Base-by-base conservation (phyloP, 2,113 vertebrate species). In the Bostrychus sinensis region DNA sequence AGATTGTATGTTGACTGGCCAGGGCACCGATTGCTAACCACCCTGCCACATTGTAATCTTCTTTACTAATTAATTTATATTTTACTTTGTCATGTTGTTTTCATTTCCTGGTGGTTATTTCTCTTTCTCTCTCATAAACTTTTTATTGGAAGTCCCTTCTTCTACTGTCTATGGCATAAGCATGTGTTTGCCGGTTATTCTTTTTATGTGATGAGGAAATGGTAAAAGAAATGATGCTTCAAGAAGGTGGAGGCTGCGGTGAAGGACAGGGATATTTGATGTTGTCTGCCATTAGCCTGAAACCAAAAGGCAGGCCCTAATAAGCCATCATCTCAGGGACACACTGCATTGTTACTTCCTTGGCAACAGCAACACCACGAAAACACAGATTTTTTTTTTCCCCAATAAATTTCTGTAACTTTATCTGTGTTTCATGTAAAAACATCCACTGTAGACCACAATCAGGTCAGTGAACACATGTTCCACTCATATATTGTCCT, bases 311-410 rank as follows among this genome's bases (percentile, higher is more conserved):
- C 68, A 50, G 55, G 43, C 39, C 66, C 62, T 86, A 82, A 87
- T 75, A 80, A 78, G 22, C 72, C 67, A 38, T 77, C 72, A 62
- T 77, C 72, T 80, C 78, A 82, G 70, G 59, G 70, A 82, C 66
- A 36, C 66, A 30, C 42, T 11, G 22, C 20, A 14, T 48, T 19
- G 48, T 46, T 68, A 71, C 70, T 74, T 85, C 84, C 54, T 39
- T 54, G 30, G 42, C 43, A n/a, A 22, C 6, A 7, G 34, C 46
- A 57, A 13, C 56, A 5, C 10, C 3, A 41, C 26, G 48, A 7
- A 65, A 48, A 41, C 26, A 1, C 59, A 1, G 22, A 36, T 32
- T 1, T 39, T 56, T n/a, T 4, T 19, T 19, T 32, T 36, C 17
- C 12, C n/a, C 23, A n/a, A 30, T 41, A 19, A 67, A 28, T 32